Base-by-base conservation (phyloP, 2,797 vertebrate genomes). In the Manis crassicaudata region DNA sequence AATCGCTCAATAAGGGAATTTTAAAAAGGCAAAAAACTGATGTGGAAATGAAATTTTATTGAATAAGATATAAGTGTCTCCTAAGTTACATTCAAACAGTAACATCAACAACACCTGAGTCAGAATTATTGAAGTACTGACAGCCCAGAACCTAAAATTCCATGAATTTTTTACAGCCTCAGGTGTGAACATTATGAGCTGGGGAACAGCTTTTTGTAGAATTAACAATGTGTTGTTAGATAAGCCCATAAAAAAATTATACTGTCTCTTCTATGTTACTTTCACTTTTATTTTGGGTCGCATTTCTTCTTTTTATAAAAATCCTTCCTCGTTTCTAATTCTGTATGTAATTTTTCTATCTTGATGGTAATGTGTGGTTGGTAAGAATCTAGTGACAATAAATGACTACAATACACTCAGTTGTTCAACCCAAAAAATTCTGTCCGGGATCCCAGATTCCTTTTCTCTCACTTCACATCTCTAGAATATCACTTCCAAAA, bases 201-300 rank as follows among this genome's bases (percentile, higher is more conserved):
- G 17, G 50, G 72, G 35, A 86, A 80, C 25, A 65, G 37, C 58
- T 90, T 77, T 52, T 7, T 54, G 92, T 83, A 50, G 50, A 94
- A 92, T 96, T 97, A 92, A 40, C 90, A 95, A 92, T 62, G 67
- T 54, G 50, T 1, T 12, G 10, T 72, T 94, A 96, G 97, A 95
- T 77, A 86, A 95, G 79, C 72, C 18, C 93, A 50, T 94, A 73
- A 95, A 88, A 93, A 90, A 84, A 86, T 60, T 13, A 27, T 56
- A 65, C 35, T 88, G 2, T 90, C 84, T 93, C 35, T 17, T 70
- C 27, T 88, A 65, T 62, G 56, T 46, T 67, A 80, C 35, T 67
- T 85, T 65, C 32, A 43, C 6, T 73, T 89, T 65, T 27, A 75
- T 35, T 94, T 65, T 43, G 10, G 9, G n/a, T 37, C n/a, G 5